Base-by-base conservation (phyloP, 2,113 vertebrate genomes). In the Brachyhypopomus occidentalis region DNA sequence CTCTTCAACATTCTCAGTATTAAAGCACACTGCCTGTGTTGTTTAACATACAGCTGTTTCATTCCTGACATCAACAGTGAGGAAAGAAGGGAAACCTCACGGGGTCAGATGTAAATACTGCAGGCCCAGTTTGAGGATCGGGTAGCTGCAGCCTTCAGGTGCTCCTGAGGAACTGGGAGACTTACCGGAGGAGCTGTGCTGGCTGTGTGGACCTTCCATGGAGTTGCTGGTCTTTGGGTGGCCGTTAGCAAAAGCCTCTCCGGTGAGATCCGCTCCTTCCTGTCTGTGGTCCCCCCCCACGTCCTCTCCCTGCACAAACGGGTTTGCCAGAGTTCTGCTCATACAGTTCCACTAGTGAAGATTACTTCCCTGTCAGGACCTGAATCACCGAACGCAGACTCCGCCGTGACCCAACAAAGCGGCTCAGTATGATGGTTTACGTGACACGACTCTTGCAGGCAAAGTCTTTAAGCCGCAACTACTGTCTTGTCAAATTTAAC, bases 171-270 rank as follows among this genome's bases (percentile, higher is more conserved):
- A n/a, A 7, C 0, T 22, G 11, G 8, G 3, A 14, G 80, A 89
- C 95, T 98, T 95, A 99, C 97, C 97, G 83, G 96, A 96, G 81
- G 96, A 95, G 86, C 96, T 97, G 82, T 92, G 94, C 59, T 94
- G 93, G 67, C 96, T 96, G 81, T 94, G 92, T 20, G 94, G 93
- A 85, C 96, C 97, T 84, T 97, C 96, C 90, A 96, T 84, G 34
- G 96, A 98, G 85, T 94, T 94, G 30, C 93, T 95, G 90, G 91
- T 76, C 87, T 85, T 89, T 19, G 93, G 86, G 62, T 88, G 90
- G 58, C 69, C 79, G 85, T 93, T 94, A 66, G 92, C 90, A 12
- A 90, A 83, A 20, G 83, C 83, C 38, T n/a, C 67, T 90, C 27
- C 84, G 84, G 58, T 87, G 70, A 77, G 87, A n/a, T n/a, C 86